Conservation (phyloP, 1,140 invertebrate species). For the Holcopasites calliopsidis region DNA sequence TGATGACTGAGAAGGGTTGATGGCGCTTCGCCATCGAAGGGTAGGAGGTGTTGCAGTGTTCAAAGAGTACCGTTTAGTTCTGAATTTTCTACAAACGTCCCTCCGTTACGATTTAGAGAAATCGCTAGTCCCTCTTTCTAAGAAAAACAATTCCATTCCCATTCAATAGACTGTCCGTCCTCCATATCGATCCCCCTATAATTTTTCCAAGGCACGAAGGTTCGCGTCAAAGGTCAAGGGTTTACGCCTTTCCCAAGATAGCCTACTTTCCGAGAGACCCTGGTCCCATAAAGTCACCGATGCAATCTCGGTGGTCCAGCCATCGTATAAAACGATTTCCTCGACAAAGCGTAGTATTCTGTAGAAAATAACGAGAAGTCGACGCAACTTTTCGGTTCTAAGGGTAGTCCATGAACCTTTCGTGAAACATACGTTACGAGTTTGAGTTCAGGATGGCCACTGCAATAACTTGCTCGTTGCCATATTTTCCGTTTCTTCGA, state of each 20-base stretch:
- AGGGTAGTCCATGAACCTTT: background rate
- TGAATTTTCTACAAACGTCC: too few relatives aligned
- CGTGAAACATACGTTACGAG: constrained; percentile 18
- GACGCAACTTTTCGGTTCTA: background rate
- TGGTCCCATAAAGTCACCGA: background rate
- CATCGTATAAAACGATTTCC: constrained; percentile 2
- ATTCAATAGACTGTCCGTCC: background rate
- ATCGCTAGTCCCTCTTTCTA: background rate
- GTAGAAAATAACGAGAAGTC: background rate
- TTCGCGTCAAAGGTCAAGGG: constrained; percentile 18
- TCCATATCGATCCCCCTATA: background rate
- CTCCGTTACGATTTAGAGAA: too few relatives aligned
- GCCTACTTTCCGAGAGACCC: constrained; percentile 20
- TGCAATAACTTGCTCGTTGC: constrained; percentile 38
- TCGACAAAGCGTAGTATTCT: background rate
- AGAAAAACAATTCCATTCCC: background rate
- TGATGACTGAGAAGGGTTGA: background rate
- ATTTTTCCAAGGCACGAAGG: background rate
- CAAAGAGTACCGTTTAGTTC: background rate
- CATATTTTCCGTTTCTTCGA: constrained; percentile 46
- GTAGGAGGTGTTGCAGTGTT: background rate
- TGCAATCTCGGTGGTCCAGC: background rate
- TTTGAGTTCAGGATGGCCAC: background rate
- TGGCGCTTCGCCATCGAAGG: too few relatives aligned
- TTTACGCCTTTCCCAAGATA: constrained; percentile 22